Percentiles rank a stretch among this genome's conserved stretches.
Evolutionary conservation across 64 coral and sea anemone species (phyloP).

Genomic region (Exaiptasia diaphana): DNA sequence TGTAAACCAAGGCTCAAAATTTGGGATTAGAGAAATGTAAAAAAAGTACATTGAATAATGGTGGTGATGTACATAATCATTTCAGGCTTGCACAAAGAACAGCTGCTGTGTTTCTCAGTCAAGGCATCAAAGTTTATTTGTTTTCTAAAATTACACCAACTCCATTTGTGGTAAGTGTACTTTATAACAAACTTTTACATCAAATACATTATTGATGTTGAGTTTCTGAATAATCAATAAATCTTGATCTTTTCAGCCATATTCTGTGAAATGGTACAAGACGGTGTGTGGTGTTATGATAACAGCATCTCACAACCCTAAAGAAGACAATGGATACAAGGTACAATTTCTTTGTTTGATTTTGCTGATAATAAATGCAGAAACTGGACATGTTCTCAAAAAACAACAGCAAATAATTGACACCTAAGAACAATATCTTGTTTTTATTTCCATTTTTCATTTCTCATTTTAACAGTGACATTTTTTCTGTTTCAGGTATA

Average conservation of each 20-base stretch:
- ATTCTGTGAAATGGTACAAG: slow-evolving; percentile 65
- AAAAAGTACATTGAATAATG: no score
- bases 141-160: slow-evolving; percentile 92
- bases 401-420: background rate
- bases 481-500: slow-evolving; percentile 74
- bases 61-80: background rate
- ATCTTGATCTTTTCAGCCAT: slow-evolving; percentile 48
- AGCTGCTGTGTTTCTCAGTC: slow-evolving; percentile 77
- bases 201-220: background rate
- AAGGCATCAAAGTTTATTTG: slow-evolving; percentile 83
- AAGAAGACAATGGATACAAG: slow-evolving; percentile 99
- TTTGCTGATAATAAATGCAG: background rate
- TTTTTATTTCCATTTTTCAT: background rate
- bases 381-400: background rate
- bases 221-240: background rate
- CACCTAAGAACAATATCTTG: background rate
- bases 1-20: no score
- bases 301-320: slow-evolving; percentile 96
- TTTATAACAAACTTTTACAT: background rate
- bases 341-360: slow-evolving; percentile 2
- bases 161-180: slow-evolving; percentile 87
- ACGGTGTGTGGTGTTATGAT: slow-evolving; percentile 87
- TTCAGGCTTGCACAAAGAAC: slow-evolving; percentile 79
- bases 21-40: no score
- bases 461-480: background rate